Evolutionary conservation across 2,113 vertebrate species (phyloP).

Genomic region (Orientallactaga bullata): DNA sequence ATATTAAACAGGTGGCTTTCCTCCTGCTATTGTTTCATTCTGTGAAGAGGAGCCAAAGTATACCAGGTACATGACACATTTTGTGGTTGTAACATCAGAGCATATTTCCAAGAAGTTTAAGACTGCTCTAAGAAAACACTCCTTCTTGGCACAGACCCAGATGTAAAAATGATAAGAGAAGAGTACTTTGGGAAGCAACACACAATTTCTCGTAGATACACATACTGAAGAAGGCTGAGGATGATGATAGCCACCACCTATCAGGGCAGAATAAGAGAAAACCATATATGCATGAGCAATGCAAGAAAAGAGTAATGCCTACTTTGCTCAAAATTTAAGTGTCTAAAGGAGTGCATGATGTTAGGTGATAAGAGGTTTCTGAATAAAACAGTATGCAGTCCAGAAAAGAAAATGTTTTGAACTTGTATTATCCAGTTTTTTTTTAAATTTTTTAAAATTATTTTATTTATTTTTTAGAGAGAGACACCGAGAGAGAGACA

Average conservation of each 20-base stretch:
- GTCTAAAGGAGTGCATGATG: background rate
- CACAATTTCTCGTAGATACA: background rate
- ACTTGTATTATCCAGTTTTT: background rate
- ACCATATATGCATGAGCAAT: background rate
- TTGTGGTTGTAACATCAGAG: background rate
- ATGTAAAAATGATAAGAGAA: background rate
- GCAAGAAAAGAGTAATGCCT: background rate
- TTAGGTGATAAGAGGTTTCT: background rate
- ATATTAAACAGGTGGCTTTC: background rate
- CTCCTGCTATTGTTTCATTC: background rate
- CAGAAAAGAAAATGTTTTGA: slow-evolving; percentile 72
- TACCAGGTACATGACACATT: background rate
- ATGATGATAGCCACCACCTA: accelerated
- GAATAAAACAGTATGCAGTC: slow-evolving; percentile 23
- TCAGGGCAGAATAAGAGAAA: background rate
- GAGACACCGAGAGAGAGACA: too few relatives aligned
- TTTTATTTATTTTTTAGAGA: too few relatives aligned
- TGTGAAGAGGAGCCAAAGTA: background rate
- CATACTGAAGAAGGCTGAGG: background rate
- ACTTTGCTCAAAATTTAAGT: background rate
- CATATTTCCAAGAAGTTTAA: background rate
- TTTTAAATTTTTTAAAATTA: too few relatives aligned
- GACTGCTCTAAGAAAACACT: background rate
- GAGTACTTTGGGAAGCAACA: background rate
- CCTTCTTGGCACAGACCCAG: background rate